phyloP scores from a whole-genome alignment of 2,888 invertebrate genomes.

The Strigamia crassipes region DNA sequence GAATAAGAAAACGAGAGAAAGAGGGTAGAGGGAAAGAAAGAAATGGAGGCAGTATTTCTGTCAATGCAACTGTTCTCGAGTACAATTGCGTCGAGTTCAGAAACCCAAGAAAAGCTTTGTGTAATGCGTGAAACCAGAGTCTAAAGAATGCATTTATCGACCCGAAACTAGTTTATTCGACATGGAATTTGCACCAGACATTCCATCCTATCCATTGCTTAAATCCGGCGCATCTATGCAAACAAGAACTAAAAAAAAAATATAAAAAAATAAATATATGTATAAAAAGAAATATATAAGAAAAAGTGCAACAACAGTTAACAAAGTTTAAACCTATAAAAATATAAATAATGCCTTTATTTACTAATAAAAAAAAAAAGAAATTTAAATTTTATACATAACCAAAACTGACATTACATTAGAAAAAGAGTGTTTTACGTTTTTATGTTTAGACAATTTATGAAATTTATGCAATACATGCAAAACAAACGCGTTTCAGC shows the following conservation, averaged over 20 bases:
- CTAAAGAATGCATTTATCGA: slow-evolving; percentile 42
- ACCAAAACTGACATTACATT: neutral
- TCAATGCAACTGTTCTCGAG: slow-evolving; percentile 38
- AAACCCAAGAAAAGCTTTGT: slow-evolving; percentile 42
- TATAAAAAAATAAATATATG: neutral
- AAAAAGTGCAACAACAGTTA: neutral
- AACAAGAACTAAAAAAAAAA: neutral
- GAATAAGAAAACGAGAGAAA: neutral
- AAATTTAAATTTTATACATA: neutral
- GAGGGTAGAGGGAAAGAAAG: neutral
- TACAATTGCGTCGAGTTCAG: slow-evolving; percentile 32
- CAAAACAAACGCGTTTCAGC: slow-evolving; percentile 6
- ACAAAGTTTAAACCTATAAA: neutral
- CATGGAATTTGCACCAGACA: slow-evolving; percentile 38
- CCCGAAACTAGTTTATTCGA: slow-evolving; percentile 38
- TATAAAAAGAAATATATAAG: neutral
- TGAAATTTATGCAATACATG: slow-evolving; percentile 22
- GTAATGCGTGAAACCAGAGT: slow-evolving; percentile 40
- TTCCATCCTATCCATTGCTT: slow-evolving; percentile 27
- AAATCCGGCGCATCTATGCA: slow-evolving; percentile 28
- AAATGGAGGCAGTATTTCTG: slow-evolving; percentile 36
- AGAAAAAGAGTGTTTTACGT: neutral
- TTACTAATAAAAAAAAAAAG: neutral
- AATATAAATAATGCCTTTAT: neutral
- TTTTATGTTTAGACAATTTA: neutral